A percentile compares a stretch with the other conserved stretches of the same genome.
phyloP scores from a whole-genome alignment of 2,797 vertebrate genomes.

The Poecilia velifera region DNA sequence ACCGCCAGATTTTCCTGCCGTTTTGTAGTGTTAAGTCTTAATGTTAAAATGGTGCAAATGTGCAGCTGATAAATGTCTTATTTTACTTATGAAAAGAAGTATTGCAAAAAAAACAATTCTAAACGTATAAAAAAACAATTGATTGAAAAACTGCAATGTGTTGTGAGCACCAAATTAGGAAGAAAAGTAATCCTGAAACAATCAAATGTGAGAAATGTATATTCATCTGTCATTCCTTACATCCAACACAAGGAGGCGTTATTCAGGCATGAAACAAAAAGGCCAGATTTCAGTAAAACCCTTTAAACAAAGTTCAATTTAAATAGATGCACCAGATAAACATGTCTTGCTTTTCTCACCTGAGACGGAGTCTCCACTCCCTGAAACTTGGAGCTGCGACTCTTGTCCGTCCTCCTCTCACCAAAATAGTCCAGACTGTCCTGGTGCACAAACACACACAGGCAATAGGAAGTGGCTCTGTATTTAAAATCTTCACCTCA shows the following conservation, averaged over 20 bases:
- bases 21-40: neutral
- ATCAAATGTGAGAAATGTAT: neutral
- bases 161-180: neutral
- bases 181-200: neutral
- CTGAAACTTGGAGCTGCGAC: conserved; percentile 90
- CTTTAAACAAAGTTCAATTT: neutral
- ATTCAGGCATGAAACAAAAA: neutral
- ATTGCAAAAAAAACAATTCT: neutral
- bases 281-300: neutral
- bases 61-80: too few species aligned
- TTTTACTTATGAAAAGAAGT: neutral
- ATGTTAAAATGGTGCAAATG: neutral
- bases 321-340: neutral
- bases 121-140: neutral
- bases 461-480: neutral
- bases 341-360: conserved; percentile 72
- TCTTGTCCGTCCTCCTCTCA: conserved; percentile 92
- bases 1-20: neutral
- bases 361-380: conserved; percentile 98
- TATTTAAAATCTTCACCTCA: neutral
- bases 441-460: conserved; percentile 64
- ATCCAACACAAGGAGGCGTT: neutral
- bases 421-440: conserved; percentile 94
- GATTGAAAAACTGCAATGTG: neutral
- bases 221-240: neutral